Percentiles rank a stretch among this genome's conserved stretches.
Conservation (phyloP, 2,888 invertebrate genomes). For the Thymelicus acteon region DNA sequence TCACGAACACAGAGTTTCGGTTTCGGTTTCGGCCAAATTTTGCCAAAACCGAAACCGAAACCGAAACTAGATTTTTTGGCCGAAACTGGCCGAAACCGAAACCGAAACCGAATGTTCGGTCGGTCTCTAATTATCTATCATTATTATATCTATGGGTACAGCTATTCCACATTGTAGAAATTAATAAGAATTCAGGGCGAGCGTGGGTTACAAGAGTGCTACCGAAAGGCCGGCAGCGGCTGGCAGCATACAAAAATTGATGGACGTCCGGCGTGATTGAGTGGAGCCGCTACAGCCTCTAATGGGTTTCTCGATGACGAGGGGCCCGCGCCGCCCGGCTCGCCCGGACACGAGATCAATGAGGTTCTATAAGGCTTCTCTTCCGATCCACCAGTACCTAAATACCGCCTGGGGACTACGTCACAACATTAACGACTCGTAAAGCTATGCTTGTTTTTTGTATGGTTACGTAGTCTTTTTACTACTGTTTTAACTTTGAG, state of each 20-base stretch:
- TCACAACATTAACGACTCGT: conserved; percentile 58
- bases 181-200: conserved; percentile 53
- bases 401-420: conserved; percentile 65
- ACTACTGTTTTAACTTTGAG: no score
- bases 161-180: conserved; percentile 43
- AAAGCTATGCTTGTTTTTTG: conserved; percentile 22
- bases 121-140: no score
- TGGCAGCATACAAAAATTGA: conserved; percentile 69
- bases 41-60: no score
- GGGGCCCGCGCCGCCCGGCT: conserved; percentile 42
- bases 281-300: conserved; percentile 71
- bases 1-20: no score
- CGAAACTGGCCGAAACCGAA: no score
- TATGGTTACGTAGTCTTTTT: no score
- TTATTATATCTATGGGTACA: neutral
- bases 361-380: conserved; percentile 57
- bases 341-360: conserved; percentile 48
- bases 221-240: conserved; percentile 59
- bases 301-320: conserved; percentile 65
- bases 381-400: conserved; percentile 44
- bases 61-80: no score
- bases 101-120: no score
- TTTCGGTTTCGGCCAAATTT: no score
- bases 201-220: conserved; percentile 53
- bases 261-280: conserved; percentile 77